Conservation (phyloP, 2,888 invertebrate species). For the Margaritifera margaritifera region DNA sequence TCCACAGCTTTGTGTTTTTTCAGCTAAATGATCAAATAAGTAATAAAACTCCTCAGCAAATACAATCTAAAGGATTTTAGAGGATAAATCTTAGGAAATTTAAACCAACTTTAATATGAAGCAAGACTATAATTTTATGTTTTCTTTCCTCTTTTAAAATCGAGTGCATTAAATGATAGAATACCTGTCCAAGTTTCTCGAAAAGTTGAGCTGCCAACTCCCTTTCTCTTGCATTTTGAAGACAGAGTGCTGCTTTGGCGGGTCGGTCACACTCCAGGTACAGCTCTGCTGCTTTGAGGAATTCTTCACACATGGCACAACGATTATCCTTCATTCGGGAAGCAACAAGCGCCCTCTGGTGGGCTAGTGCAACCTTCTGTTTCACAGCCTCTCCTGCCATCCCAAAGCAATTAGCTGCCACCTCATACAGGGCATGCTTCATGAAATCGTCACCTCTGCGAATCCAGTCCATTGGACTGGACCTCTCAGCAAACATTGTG, state of each 20-base stretch:
- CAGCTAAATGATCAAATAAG: too few relatives aligned
- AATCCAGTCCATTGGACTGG: constrained; percentile 55
- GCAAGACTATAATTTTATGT: too few relatives aligned
- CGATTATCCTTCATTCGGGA: constrained; percentile 47
- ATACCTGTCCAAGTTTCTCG: constrained; percentile 56
- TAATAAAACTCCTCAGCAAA: too few relatives aligned
- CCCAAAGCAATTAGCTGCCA: constrained; percentile 63
- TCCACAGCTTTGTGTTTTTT: too few relatives aligned
- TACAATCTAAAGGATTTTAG: too few relatives aligned
- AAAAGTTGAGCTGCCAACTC: constrained; percentile 50
- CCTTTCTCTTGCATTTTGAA: constrained; percentile 53
- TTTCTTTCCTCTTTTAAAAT: too few relatives aligned
- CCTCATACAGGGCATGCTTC: constrained; percentile 54
- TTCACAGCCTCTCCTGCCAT: constrained; percentile 43
- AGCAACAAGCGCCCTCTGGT: constrained; percentile 52
- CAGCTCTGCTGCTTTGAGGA: constrained; percentile 47
- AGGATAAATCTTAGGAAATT: too few relatives aligned
- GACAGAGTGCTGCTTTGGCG: constrained; percentile 49
- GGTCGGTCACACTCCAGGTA: constrained; percentile 52
- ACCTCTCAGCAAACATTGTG: constrained; percentile 59
- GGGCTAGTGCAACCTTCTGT: constrained; percentile 54
- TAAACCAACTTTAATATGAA: too few relatives aligned
- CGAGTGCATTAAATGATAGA: too few relatives aligned
- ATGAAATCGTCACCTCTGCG: constrained; percentile 58
- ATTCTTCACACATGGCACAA: constrained; percentile 51